Evolutionary conservation across 1,140 invertebrate species (phyloP), one percentile per base, ranked within the genome.

Genomic region (Oryctes rhinoceros): DNA sequence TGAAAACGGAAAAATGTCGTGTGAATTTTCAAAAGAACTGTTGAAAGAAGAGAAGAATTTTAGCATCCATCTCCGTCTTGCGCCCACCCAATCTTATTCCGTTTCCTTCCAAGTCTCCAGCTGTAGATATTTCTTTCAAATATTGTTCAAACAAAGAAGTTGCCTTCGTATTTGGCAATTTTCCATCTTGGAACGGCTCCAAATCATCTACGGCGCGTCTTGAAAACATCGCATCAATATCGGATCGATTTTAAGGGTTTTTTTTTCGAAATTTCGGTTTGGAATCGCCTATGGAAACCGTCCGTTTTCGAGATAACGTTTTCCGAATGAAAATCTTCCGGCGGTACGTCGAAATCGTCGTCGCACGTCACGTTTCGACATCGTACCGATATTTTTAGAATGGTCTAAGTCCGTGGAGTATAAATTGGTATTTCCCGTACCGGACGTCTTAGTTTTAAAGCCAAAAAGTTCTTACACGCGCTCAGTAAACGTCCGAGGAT

Each of bases 101-200:
- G 9, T 44, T 4, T 44, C 53, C 4, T 62, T n/a, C 13, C 20
- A 15, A 5, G 13, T 62, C 24, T 24, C 18, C 24, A 71, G 15
- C 11, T 9, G 24, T 9, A 71, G 65, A 71, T 24, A 71, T 71
- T 71, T 35, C 65, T 20, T 59, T 59, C 65, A 35, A 71, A 71
- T 71, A 24, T 71, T 71, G 65, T 71, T 71, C 65, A 71, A 71
- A 71, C 65, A 71, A 71, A 71, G 65, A 37, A 71, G 18, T 71
- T 24, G 35, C 65, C 24, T 71, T 71, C 65, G 65, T 71, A 71
- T 71, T 71, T 71, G 65, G 65, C 65, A 71, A 37, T 15, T 35
- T 35, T 71, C 65, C 65, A 71, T 71, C 35, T 71, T 71, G 65
- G 65, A 30, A 30, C 24, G 7, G 65, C 4, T 37, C 65, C 65